Evolutionary conservation across 2,888 invertebrate genomes (phyloP).

Genomic region (Stenodera caucasica): DNA sequence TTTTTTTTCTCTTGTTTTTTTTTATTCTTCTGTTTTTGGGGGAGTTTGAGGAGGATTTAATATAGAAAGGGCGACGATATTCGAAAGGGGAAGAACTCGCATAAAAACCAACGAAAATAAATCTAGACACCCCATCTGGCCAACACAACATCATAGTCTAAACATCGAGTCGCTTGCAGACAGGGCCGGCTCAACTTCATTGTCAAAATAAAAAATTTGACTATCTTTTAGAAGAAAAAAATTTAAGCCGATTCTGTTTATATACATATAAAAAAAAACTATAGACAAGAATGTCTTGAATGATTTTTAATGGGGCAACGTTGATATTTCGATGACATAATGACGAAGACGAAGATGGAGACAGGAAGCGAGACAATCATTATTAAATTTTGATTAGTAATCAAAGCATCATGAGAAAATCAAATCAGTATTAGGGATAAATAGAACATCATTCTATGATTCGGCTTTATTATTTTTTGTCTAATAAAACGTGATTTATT

Average conservation of each 20-base stretch:
- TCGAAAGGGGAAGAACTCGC: not conserved
- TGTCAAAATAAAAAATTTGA: no score
- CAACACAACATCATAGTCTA: not conserved
- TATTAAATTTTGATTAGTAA: not conserved
- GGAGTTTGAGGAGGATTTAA: not conserved
- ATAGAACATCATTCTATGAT: no score
- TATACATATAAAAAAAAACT: not conserved
- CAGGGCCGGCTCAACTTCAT: no score
- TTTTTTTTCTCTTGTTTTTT: not conserved
- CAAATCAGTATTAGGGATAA: no score
- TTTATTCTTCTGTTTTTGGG: not conserved
- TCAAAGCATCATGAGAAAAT: not conserved
- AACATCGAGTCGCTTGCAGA: not conserved
- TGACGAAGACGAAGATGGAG: not conserved
- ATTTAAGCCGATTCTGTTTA: no score
- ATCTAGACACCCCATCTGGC: not conserved
- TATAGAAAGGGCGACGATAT: not conserved
- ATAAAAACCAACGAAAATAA: slow-evolving; percentile 6
- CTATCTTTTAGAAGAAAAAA: no score
- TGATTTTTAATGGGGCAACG: not conserved
- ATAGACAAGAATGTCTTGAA: not conserved
- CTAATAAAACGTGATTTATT: not conserved
- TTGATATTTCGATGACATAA: slow-evolving; percentile 4
- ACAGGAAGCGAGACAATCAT: not conserved
- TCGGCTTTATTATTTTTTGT: no score